Conservation (phyloP, 2,113 vertebrate genomes). For the Neodon shergylaensis region DNA sequence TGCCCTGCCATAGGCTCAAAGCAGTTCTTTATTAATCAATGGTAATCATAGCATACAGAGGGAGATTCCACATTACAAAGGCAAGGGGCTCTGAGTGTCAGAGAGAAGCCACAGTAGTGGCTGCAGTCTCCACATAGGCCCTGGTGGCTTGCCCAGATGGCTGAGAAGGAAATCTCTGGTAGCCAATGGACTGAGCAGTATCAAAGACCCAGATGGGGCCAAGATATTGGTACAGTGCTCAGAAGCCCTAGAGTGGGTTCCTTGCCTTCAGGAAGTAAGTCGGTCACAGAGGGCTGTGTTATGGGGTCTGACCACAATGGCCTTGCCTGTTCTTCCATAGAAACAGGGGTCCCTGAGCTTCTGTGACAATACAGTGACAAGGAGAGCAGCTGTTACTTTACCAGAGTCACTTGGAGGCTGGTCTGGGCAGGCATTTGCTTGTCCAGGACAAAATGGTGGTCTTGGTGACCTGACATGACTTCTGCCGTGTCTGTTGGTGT, state of each 20-base stretch:
- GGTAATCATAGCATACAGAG: too few relatives aligned
- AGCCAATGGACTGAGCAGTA: not conserved
- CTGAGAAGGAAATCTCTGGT: not conserved
- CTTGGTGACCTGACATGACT: not conserved
- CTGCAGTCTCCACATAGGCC: not conserved
- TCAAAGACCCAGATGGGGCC: not conserved
- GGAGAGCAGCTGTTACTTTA: not conserved
- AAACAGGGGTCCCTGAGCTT: not conserved
- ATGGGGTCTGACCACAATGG: not conserved
- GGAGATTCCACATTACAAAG: not conserved
- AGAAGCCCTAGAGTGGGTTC: not conserved
- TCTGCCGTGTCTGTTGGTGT: not conserved
- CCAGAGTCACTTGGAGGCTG: not conserved
- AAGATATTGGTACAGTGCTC: not conserved
- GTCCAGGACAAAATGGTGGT: not conserved
- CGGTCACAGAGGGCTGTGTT: not conserved
- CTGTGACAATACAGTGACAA: not conserved
- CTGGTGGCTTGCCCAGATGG: not conserved
- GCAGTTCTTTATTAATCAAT: too few relatives aligned
- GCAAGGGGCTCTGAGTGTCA: not conserved
- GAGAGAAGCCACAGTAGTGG: rapidly evolving
- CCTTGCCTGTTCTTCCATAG: not conserved
- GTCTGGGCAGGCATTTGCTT: too few relatives aligned
- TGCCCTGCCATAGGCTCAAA: too few relatives aligned
- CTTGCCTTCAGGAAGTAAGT: not conserved